Conservation (phyloP, 2,113 vertebrate species). For the Neofelis nebulosa region DNA sequence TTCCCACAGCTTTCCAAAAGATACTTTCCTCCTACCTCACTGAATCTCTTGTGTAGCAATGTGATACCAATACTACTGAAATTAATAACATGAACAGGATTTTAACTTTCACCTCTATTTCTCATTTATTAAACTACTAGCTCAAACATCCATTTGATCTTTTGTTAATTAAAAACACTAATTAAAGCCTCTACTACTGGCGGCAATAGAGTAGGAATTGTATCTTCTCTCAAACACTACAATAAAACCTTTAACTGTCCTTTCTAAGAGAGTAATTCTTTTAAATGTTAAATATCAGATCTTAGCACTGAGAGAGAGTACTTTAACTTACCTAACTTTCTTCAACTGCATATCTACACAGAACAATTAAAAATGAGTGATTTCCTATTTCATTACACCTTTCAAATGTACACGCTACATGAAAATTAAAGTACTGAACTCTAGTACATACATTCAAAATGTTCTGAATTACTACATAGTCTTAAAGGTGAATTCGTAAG, state of each 20-base stretch:
- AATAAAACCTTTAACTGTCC: slow-evolving; percentile 2
- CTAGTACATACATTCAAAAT: background rate
- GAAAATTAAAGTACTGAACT: slow-evolving; percentile 7
- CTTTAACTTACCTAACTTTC: background rate
- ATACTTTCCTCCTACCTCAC: background rate
- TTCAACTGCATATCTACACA: background rate
- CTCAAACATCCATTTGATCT: background rate
- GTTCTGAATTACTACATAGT: background rate
- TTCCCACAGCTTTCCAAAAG: background rate
- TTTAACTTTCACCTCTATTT: background rate
- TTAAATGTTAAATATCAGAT: background rate
- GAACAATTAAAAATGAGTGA: background rate
- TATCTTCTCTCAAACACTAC: background rate
- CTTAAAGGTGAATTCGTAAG: slow-evolving; percentile 20
- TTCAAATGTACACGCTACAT: background rate
- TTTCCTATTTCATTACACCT: background rate
- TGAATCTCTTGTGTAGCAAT: background rate
- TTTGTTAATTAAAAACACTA: slow-evolving; percentile 59
- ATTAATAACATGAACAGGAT: background rate
- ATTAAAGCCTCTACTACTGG: slow-evolving; percentile 31
- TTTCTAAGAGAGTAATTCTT: background rate
- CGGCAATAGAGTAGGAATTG: slow-evolving; percentile 11
- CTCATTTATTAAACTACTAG: background rate
- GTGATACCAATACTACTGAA: background rate
- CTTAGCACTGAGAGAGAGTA: background rate